These are phyloP conservation scores for Turritopsis dohrnii DNA, from an alignment of 30 jellyfish, hydroid and myxozoan genomes.

Conservation along the genomic window DNA sequence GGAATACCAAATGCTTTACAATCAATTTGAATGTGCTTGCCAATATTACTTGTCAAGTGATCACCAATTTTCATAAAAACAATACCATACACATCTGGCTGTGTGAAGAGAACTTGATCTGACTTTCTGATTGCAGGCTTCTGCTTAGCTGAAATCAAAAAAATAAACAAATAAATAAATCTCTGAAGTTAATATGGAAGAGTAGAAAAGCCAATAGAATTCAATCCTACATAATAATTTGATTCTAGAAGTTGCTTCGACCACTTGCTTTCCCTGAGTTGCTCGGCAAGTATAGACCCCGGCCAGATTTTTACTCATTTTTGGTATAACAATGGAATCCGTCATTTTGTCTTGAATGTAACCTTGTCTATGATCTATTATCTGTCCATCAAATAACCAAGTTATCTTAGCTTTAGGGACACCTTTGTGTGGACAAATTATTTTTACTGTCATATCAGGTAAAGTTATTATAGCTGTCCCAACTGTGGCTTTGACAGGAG, in stretches of 20 bases:
- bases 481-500: background rate
- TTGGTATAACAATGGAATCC: constrained; percentile 54
- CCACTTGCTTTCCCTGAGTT: constrained; percentile 39
- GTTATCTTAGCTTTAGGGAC: constrained; percentile 16
- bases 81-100: background rate
- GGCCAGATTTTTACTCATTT: constrained; percentile 40
- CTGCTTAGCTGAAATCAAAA: constrained; percentile 36
- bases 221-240: constrained; percentile 34
- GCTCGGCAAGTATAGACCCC: constrained; percentile 65
- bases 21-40: constrained; percentile 51
- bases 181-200: no score
- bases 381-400: constrained; percentile 4
- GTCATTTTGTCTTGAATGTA: constrained; percentile 30
- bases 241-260: constrained; percentile 48
- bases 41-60: constrained; percentile 36
- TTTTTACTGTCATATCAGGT: constrained; percentile 3
- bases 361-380: background rate
- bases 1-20: constrained; percentile 69
- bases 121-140: constrained; percentile 50
- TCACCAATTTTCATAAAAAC: constrained; percentile 48
- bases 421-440: constrained; percentile 9
- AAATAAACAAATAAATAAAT: background rate
- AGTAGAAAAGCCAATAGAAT: background rate
- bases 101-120: constrained; percentile 17
- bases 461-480: background rate